These are phyloP conservation scores for Urocolius indicus DNA, from an alignment of 2,113 vertebrate genomes.

Conservation along the genomic window DNA sequence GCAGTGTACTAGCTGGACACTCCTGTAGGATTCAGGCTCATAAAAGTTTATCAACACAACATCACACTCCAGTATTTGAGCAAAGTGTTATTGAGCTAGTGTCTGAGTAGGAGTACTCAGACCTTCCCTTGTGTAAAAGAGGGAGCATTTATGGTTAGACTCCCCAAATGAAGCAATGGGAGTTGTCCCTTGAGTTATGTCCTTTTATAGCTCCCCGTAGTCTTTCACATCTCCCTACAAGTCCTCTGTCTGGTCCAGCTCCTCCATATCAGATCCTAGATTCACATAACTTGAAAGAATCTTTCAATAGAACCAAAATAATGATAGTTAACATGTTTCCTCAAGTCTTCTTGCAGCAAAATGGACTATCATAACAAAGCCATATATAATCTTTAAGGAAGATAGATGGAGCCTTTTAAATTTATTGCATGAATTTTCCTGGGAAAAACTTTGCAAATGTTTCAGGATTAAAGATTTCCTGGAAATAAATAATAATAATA, in stretches of 20 bases:
- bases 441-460: not conserved
- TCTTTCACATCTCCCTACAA: not conserved
- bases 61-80: not conserved
- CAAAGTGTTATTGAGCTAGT: not conserved
- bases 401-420: not conserved
- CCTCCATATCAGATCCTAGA: not conserved
- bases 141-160: not conserved
- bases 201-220: not conserved
- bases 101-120: not conserved
- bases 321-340: not conserved
- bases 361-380: not conserved
- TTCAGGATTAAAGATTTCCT: not conserved
- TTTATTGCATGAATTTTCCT: not conserved
- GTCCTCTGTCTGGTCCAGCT: not conserved
- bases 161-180: not conserved
- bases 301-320: not conserved
- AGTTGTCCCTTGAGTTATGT: rapidly evolving
- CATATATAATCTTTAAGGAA: not conserved
- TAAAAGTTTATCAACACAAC: not conserved
- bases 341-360: not conserved
- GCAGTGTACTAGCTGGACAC: not conserved
- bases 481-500: too few relatives aligned
- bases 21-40: not conserved
- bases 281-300: not conserved
- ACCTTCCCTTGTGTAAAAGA: not conserved